Evolutionary conservation across 2,797 vertebrate genomes (phyloP), one percentile per base, ranked within the genome.

Genomic region (Furcifer pardalis): DNA sequence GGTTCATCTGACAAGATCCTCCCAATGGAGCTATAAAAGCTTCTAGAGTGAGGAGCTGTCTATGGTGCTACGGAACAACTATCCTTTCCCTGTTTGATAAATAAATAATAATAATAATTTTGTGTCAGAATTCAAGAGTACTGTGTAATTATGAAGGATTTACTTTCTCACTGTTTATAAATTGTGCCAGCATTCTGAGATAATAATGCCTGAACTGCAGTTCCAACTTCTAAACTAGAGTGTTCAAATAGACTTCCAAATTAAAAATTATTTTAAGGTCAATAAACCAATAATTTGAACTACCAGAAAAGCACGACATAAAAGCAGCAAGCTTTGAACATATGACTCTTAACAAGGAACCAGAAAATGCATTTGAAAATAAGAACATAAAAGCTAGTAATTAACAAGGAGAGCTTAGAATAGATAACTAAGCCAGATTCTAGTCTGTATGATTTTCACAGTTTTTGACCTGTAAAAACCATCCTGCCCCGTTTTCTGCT

Each of bases 221-320:
- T 71, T 40, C 66, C 10, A 3, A 19, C 49, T 65, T 56, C 37
- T 69, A 17, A 30, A 59, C 25, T 59, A 72, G 8, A 7, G 27
- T 78, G 56, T 9, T 42, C 68, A 81, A 81, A 72, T 27, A 59
- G 30, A n/a, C 65, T 81, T 81, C n/a, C 42, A 79, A 59, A 40
- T 71, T 81, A 72, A 72, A 60, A 30, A 44, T 2, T 73, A 23
- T 72, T 72, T 49, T 49, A 79, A 66, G 15, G 62, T 66, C 37
- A 21, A 8, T 60, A 81, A 71, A 60, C 37, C 35, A 81, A 32
- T 72, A 81, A 60, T 72, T 56, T 81, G 52, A 60, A 81, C 37
- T 10, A 65, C 40, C 79, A 80, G 68, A 35, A 56, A 69, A 80
- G 25, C 40, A 46, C 62, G 32, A n/a, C 19, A 44, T 46, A 82